phyloP scores from a whole-genome alignment of 2,113 vertebrate species.

The Scomber japonicus region DNA sequence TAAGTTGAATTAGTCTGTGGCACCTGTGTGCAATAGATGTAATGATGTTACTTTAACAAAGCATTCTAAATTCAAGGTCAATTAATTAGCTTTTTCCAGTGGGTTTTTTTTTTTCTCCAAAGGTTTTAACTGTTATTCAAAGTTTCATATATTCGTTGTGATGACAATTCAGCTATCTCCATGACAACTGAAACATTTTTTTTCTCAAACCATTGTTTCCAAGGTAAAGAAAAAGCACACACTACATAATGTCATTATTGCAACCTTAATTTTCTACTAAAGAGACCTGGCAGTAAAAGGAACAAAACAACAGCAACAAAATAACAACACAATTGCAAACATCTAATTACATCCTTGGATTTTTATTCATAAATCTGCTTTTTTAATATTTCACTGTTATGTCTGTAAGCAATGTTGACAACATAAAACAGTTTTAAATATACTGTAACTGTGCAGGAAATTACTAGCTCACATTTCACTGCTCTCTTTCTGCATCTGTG shows the following conservation, averaged over 20 bases:
- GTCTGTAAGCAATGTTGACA: background rate
- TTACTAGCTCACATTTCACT: slow-evolving; percentile 27
- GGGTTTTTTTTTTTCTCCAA: too few relatives aligned
- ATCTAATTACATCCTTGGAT: background rate
- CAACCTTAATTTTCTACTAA: too few relatives aligned
- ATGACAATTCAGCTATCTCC: too few relatives aligned
- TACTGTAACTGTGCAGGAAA: slow-evolving; percentile 13
- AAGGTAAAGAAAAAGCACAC: too few relatives aligned
- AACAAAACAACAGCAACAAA: too few relatives aligned
- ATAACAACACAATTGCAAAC: background rate
- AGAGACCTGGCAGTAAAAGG: too few relatives aligned
- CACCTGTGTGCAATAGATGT: background rate
- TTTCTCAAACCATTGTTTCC: too few relatives aligned
- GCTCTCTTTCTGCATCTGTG: slow-evolving; percentile 11
- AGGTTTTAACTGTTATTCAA: too few relatives aligned
- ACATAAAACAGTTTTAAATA: slow-evolving; percentile 4
- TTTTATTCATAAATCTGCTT: background rate
- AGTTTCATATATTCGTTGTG: too few relatives aligned
- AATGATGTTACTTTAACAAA: background rate
- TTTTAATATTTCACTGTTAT: background rate
- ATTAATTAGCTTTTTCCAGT: too few relatives aligned
- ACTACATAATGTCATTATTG: too few relatives aligned
- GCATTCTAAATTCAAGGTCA: background rate
- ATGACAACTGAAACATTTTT: too few relatives aligned
- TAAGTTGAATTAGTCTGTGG: background rate